Base-by-base conservation (phyloP, 2,888 invertebrate species). In the Lasioglossum oenotherae region DNA sequence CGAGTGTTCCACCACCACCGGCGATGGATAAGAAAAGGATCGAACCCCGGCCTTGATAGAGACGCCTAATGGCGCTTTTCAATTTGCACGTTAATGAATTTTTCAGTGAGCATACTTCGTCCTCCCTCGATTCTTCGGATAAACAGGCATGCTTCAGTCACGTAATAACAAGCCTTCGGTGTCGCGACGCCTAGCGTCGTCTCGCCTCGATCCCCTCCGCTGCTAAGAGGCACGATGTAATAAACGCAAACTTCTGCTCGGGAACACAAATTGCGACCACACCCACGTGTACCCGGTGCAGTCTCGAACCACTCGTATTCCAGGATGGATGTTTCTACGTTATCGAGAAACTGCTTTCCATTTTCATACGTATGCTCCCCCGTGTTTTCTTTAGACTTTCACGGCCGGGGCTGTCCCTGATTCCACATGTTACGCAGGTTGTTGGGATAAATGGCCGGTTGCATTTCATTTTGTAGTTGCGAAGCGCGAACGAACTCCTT, bases 21-120 rank as follows among this genome's bases (percentile, higher is more conserved):
- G 67, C 35, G 2, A 23, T 49, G 16, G 69, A 44, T 53, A 74
- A 67, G 76, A 57, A 69, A 67, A 80, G 69, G 75, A 75, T 79
- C 72, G 82, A 49, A 76, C 57, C 57, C 41, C 38, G 16, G 67
- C 53, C 12, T 73, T 79, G 79, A 82, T 83, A 80, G 74, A 83
- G 80, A 85, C 31, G 69, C 78, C 77, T 82, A 82, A 79, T 79
- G 82, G 78, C 82, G 89, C 89, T 90, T 91, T 90, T 93, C 91
- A 91, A 92, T 93, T 93, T 93, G 91, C 92, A 91, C 91, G 87
- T 92, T 91, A 92, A 93, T 93, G 92, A 93, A 91, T 89, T 90
- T 92, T 91, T 91, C 85, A 81, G 81, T 14, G 79, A 71, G 84
- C 81, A 74, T 77, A 76, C 76, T 64, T 69, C 31, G 38, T 53